Evolutionary conservation across 2,888 invertebrate genomes (phyloP).

Genomic region (Steinernema scapterisci): DNA sequence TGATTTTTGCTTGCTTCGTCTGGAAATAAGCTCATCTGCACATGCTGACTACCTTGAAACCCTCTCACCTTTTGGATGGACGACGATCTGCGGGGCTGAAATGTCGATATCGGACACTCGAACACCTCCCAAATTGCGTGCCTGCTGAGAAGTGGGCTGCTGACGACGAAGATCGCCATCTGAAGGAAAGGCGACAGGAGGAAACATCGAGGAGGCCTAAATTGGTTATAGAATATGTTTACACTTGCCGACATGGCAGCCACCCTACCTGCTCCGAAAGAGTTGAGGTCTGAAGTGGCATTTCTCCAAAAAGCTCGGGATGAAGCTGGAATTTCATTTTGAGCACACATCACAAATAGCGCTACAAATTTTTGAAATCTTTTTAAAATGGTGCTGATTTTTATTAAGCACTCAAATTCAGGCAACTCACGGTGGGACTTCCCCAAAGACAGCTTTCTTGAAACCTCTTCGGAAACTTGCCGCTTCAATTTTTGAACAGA

Average conservation of each 20-base stretch:
- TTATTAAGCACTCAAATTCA: no score
- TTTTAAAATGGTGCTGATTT: no score
- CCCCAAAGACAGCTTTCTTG: no score
- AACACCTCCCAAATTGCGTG: neutral
- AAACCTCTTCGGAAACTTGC: no score
- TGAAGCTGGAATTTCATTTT: slow-evolving; percentile 46
- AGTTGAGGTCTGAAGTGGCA: neutral
- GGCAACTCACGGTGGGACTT: no score
- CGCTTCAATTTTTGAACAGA: no score
- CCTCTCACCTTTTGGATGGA: neutral
- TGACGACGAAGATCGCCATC: slow-evolving; percentile 5
- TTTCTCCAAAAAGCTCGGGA: slow-evolving; percentile 53
- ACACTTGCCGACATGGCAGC: neutral
- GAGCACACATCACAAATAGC: neutral
- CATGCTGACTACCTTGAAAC: no score
- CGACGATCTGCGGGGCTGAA: slow-evolving; percentile 7
- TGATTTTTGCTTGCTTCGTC: neutral
- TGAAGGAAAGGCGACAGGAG: slow-evolving; percentile 10
- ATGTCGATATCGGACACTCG: slow-evolving; percentile 27
- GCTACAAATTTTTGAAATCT: no score
- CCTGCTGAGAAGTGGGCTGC: neutral
- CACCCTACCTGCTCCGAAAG: neutral
- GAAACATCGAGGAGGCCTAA: neutral
- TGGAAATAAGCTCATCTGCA: neutral
- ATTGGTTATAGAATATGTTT: neutral